Base-by-base conservation (phyloP, 2,888 invertebrate genomes). In the Ormyrus nitidulus region DNA sequence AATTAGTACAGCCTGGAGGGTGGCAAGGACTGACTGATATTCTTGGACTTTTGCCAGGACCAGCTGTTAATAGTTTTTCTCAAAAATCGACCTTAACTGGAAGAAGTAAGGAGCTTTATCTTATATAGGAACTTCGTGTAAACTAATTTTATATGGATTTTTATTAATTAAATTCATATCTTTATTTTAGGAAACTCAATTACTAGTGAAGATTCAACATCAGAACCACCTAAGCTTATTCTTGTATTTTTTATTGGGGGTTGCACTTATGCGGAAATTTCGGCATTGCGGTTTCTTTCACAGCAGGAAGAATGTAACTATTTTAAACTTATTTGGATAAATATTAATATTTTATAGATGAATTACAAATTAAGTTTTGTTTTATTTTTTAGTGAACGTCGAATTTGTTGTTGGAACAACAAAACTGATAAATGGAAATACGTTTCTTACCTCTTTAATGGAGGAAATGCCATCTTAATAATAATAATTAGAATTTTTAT, bases 161-260 rank as follows among this genome's bases (percentile, higher is more conserved):
- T 34, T 46, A 2, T 64, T 64, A n/a, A n/a, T 65, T 65, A 13
- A n/a, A 49, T n/a, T 6, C 7, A 7, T 62, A 9, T 61, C 65
- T 73, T 73, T 56, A 48, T 81, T 86, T 53, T 79, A 92, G 92
- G 91, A 83, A 89, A 89, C 83, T 91, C 91, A 4, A 87, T 91
- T 51, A 89, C 90, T 5, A 92, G 91, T 79, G 90, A 91, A 83
- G 90, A 90, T 73, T 91, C 91, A 8, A 86, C 84, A 82, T 86
- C 91, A 71, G 87, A 95, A 84, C 92, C 93, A 58, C 93, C 94
- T 0, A 92, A 93, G 83, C 95, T 97, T 3, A 94, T 98, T 8
- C 92, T 99, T 0, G 97, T 99, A 0, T 97, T 98, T 90, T 98
- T 99, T 89, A 94, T 99, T 13, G 99, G 99, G 5, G 99, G 99